Evolutionary conservation across 2,113 vertebrate genomes (phyloP), one percentile per base, ranked within the genome.

Genomic region (Chionodraco myersi): DNA sequence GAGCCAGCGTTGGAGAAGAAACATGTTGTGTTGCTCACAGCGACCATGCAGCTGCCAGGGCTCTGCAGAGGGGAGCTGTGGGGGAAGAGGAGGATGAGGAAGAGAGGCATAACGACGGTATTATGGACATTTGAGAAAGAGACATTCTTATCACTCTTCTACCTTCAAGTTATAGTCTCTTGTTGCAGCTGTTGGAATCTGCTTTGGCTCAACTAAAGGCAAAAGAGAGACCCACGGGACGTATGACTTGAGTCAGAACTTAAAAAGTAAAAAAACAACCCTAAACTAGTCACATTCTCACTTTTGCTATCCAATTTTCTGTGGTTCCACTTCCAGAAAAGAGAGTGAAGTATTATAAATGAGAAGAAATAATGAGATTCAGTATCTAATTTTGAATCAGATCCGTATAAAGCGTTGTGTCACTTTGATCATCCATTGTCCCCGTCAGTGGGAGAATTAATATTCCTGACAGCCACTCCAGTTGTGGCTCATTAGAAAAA

Each of bases 1-100:
- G n/a, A 89, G 83, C 83, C 89, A 89, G 84, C 52, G 34, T 86
- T 90, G 90, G 81, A 80, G 89, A 93, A 90, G 74, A 77, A 80
- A 77, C 61, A 10, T 64, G 75, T 52, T 72, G 81, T 68, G 76
- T 76, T 85, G 57, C 80, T 82, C 72, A 3, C 44, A 90, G 84
- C n/a, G 26, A 60, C 66, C 82, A 81, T 77, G 70, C 84, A 88
- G 89, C 91, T 89, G 90, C 88, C 86, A 88, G 80, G 53, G 87
- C 53, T 80, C 82, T 74, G 80, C 82, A 79, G 78, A 84, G 57
- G 26, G 58, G 60, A 83, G 89, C 75, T 80, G 77, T 63, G 41
- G 52, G 64, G 59, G 77, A 61, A 70, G 72, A 54, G 18, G 59
- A 57, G 61, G 72, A 75, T 54, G 60, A 68, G 62, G 74, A 74